phyloP scores from a whole-genome alignment of 1,140 invertebrate genomes.

The Pachypsylla venusta region DNA sequence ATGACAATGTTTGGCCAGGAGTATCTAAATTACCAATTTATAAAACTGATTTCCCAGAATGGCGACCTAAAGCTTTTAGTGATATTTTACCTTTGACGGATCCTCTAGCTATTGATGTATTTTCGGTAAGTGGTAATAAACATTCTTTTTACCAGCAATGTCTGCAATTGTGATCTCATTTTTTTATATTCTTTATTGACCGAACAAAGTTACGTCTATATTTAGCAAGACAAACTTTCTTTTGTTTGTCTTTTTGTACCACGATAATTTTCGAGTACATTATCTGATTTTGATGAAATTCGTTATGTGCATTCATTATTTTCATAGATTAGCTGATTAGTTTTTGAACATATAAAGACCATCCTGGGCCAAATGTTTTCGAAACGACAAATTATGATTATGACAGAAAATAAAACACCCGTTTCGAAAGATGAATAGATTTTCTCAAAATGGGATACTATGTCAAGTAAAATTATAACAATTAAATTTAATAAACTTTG shows the following conservation, averaged over 20 bases:
- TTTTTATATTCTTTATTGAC: neutral
- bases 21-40: constrained; percentile 72
- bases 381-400: constrained; percentile 14
- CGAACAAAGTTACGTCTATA: neutral
- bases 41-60: constrained; percentile 75
- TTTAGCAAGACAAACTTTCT: too few species aligned
- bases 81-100: constrained; percentile 40
- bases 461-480: too few species aligned
- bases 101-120: constrained; percentile 45
- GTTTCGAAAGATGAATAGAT: too few species aligned
- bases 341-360: constrained; percentile 11
- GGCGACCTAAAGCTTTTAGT: constrained; percentile 46
- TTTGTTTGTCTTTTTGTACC: too few species aligned
- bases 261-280: too few species aligned
- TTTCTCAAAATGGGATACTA: too few species aligned
- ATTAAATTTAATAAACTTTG: too few species aligned
- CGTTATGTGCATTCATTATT: too few species aligned
- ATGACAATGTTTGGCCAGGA: constrained; percentile 67
- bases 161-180: neutral
- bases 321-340: constrained; percentile 10
- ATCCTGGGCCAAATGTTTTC: constrained; percentile 10
- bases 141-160: constrained; percentile 10
- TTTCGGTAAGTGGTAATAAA: constrained; percentile 39
- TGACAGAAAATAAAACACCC: too few species aligned
- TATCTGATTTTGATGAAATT: too few species aligned